Base-by-base conservation (phyloP, 2,797 vertebrate genomes). In the Xenentodon cancila region DNA sequence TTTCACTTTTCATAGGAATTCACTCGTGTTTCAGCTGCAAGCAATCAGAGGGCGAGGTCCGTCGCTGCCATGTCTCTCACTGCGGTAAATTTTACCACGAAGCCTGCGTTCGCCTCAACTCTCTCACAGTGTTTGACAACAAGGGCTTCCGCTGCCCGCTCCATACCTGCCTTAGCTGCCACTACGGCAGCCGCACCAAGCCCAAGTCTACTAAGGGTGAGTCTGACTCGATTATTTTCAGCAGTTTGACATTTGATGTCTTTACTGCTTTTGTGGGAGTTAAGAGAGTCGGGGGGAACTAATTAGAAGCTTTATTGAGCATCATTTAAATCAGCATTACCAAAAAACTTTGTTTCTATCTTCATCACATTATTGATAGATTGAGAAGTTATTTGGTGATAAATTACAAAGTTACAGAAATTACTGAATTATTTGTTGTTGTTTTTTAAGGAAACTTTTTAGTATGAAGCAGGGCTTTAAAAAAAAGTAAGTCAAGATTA, bases 11-110 rank as follows among this genome's bases (percentile, higher is more conserved):
- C 34, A 9, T 79, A 99, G 97, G 97, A 63, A 61, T 94, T 22
- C 97, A 97, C 77, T 84, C 93, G 0, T 99, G 98, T 78, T 99
- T 99, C 72, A 90, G 91, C 72, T 99, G 98, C 66, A 99, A 99
- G 87, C 92, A 94, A 85, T 93, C 88, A 0, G 93, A 95, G 15
- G 92, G 93, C 0, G 93, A 94, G 9, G 88, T 97, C 60, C 94
- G 92, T 3, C 97, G 97, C 73, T 99, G 98, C 49, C 92, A 94
- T 0, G 96, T 96, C 5, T 92, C 92, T 0, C 94, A 97, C 81
- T 99, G 98, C 0, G 97, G 97, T 6, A 97, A 95, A 65, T 99
- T 97, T 80, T 99, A 99, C 92, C 98, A 99, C 0, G 97, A 99
- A 60, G 91, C 92, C 0, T 99, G 98, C 34, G 93, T 95, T 59